A percentile compares a stretch with the other conserved stretches of the same genome.
These are phyloP conservation scores for Tachysurus fulvidraco DNA, from an alignment of 2,113 vertebrate species.

Conservation along the genomic window DNA sequence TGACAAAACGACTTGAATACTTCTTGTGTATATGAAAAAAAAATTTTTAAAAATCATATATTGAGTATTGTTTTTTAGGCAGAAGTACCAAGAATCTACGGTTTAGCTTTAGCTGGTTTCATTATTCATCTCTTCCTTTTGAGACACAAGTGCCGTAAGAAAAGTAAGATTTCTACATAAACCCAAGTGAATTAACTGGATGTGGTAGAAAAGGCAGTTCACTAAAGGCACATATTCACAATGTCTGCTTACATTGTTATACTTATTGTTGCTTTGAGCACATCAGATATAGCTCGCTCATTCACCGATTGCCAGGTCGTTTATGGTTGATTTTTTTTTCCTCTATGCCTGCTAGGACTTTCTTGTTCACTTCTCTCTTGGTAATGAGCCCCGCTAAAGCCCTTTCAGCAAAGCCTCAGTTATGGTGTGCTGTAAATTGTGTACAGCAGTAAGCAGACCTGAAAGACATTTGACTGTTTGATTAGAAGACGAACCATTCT, in stretches of 20 bases:
- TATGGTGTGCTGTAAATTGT: neutral
- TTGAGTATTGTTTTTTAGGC: neutral
- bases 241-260: no score
- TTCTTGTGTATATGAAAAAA: neutral
- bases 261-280: no score
- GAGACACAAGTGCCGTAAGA: neutral
- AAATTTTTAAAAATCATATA: no score
- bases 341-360: neutral
- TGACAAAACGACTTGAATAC: no score
- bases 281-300: no score
- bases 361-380: neutral
- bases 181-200: neutral
- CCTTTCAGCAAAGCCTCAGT: neutral
- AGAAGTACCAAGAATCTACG: no score
- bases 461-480: neutral
- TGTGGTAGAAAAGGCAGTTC: neutral
- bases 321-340: neutral
- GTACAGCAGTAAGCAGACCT: neutral
- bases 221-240: neutral
- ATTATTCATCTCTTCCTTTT: no score
- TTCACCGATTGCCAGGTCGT: no score
- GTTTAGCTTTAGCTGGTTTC: neutral
- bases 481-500: neutral
- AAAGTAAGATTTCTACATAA: neutral
- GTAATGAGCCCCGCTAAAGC: neutral